Conservation (phyloP, 2,113 vertebrate species). For the Asarcornis scutulata region DNA sequence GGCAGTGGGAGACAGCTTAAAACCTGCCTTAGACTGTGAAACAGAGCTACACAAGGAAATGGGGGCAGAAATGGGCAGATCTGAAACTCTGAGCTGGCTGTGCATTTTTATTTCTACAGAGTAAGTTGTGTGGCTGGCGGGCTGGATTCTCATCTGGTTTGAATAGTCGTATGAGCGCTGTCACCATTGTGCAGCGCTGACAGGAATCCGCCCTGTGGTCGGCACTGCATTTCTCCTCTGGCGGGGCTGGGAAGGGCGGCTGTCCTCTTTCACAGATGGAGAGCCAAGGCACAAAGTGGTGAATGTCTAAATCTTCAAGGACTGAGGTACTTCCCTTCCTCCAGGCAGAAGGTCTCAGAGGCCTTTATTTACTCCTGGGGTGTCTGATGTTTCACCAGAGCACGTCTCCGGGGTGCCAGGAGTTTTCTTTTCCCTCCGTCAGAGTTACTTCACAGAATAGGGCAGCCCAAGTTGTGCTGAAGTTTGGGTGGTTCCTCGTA, state of each 20-base stretch:
- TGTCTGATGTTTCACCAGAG: background rate
- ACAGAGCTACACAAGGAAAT: background rate
- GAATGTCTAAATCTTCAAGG: background rate
- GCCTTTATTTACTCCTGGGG: background rate
- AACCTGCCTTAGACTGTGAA: background rate
- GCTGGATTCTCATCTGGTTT: slow-evolving; percentile 5
- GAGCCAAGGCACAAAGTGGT: background rate
- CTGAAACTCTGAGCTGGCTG: background rate
- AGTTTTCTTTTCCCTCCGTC: background rate
- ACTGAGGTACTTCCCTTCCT: background rate
- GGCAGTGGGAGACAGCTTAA: background rate
- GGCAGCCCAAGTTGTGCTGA: background rate
- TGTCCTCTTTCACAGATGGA: background rate
- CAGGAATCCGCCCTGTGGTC: background rate
- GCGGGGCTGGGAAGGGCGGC: background rate
- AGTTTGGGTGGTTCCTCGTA: background rate
- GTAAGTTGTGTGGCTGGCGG: background rate
- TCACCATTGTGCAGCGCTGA: background rate
- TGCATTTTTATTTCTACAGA: background rate
- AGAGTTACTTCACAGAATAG: background rate
- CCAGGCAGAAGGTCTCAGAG: background rate
- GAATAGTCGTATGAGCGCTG: background rate
- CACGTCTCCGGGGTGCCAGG: background rate
- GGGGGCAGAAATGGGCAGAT: background rate
- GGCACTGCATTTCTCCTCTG: background rate